Percentiles rank a stretch among this genome's conserved stretches.
phyloP scores from a whole-genome alignment of 2,797 vertebrate species.

The Thunnus albacares region DNA sequence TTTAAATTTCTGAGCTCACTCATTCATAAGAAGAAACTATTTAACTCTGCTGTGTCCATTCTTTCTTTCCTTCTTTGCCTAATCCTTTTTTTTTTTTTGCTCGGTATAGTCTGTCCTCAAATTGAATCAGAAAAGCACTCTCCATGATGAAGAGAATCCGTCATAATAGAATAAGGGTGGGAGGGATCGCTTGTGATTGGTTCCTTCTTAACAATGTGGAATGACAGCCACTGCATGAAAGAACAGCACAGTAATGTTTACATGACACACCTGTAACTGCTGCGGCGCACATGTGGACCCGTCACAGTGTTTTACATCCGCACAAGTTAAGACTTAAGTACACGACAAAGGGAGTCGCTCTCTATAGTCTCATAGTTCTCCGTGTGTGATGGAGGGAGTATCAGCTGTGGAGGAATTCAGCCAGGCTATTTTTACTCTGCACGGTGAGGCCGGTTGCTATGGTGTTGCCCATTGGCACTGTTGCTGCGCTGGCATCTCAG shows the following conservation, averaged over 20 bases:
- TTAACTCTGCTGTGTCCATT: background rate
- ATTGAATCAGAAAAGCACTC: conserved; percentile 22
- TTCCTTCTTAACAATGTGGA: conserved; percentile 15
- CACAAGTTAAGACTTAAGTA: background rate
- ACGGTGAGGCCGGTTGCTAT: conserved; percentile 80
- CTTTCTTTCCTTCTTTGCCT: background rate
- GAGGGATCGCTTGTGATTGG: background rate
- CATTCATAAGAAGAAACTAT: background rate
- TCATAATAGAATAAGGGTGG: conserved; percentile 2
- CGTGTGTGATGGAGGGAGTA: conserved; percentile 54
- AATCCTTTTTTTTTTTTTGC: background rate
- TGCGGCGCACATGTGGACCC: background rate
- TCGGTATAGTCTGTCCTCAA: background rate
- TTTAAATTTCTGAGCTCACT: background rate
- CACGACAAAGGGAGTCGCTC: conserved; percentile 19
- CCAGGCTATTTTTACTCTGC: conserved; percentile 78
- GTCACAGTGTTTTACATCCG: conserved; percentile 11
- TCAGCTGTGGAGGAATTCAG: conserved; percentile 77
- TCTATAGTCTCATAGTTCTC: conserved; percentile 27
- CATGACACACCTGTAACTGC: background rate
- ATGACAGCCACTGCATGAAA: background rate
- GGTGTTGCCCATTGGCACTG: conserved; percentile 77
- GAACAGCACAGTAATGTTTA: conserved; percentile 22
- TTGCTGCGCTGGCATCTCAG: conserved; percentile 74
- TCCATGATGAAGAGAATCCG: conserved; percentile 15